Base-by-base conservation (phyloP, 1,140 invertebrate genomes). In the Hormaphis cornu region DNA sequence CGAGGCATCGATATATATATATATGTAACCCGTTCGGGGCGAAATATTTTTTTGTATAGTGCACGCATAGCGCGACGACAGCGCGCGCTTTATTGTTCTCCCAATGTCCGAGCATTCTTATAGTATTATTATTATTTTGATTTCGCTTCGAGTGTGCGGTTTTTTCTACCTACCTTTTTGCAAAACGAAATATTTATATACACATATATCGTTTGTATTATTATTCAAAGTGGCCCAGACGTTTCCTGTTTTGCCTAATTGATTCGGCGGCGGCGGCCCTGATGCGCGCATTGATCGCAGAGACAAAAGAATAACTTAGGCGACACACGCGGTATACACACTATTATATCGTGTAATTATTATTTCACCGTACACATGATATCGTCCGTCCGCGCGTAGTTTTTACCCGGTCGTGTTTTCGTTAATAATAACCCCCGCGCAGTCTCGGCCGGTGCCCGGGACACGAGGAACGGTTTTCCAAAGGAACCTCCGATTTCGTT, bases 161-260 rank as follows among this genome's bases (percentile, higher is more conserved):
- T 53, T 53, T 16, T 56, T 56, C 16, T 56, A 33, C 16, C 24
- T 30, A 18, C 20, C 10, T 56, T 14, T 42, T 26, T 8, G n/a
- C 42, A 10, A 33, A 30, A 48, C 59, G 26, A 63, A 63, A 63
- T 63, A 63, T 61, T 61, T 61, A 61, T 61, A 40, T 61, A 61
- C n/a, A n/a, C n/a, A n/a, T 61, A 61, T 63, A 33, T 14, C 33
- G 28, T 26, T 48, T 24, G 37, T 46, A 44, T 18, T 12, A 18
- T 22, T 63, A 63, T 63, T 63, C 59, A 63, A 63, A 63, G 44
- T 48, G 59, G 26, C 28, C 42, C 59, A 48, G 59, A 63, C 59
- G 59, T 63, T 63, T 63, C 59, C 59, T 63, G 59, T 63, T 63
- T 63, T 63, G 59, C 59, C 59, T 63, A 63, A 63, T 63, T 63